phyloP scores from a whole-genome alignment of 2,797 vertebrate species.

The Erpetoichthys calabaricus region DNA sequence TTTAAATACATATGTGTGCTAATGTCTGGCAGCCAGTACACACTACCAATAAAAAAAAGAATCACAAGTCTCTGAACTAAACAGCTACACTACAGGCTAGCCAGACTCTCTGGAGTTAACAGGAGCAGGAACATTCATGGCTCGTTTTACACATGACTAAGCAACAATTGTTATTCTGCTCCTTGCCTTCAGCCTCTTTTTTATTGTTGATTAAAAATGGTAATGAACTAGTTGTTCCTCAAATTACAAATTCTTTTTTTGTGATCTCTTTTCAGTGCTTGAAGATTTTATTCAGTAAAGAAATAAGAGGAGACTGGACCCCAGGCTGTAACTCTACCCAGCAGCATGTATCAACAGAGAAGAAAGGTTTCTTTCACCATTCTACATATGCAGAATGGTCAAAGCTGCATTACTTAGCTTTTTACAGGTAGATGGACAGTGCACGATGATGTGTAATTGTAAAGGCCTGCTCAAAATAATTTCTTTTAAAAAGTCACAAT shows the following conservation, averaged over 20 bases:
- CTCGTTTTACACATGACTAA: slow-evolving; percentile 47
- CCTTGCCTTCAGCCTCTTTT: slow-evolving; percentile 7
- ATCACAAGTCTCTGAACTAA: too few species aligned
- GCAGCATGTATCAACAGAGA: slow-evolving; percentile 16
- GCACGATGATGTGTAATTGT: too few species aligned
- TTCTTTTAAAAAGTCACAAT: too few species aligned
- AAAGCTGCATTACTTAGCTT: slow-evolving; percentile 1
- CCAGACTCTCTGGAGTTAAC: too few species aligned
- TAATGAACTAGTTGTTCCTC: slow-evolving; percentile 39
- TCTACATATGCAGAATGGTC: slow-evolving; percentile 1
- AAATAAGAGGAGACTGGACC: slow-evolving; percentile 18
- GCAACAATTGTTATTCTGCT: slow-evolving; percentile 39
- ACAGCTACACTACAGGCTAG: too few species aligned
- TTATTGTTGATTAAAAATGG: slow-evolving; percentile 28
- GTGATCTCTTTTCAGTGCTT: slow-evolving; percentile 12
- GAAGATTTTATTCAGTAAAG: slow-evolving; percentile 15
- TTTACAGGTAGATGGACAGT: too few species aligned
- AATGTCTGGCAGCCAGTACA: too few species aligned
- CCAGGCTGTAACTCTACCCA: slow-evolving; percentile 32
- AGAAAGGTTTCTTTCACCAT: slow-evolving; percentile 28
- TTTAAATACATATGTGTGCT: too few species aligned
- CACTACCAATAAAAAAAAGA: too few species aligned
- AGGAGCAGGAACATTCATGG: slow-evolving; percentile 28
- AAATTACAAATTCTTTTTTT: slow-evolving; percentile 46
- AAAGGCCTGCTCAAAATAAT: too few species aligned